A percentile compares a stretch with the other conserved stretches of the same genome.
Conservation (phyloP, 2,888 invertebrate genomes). For the Heliconius ismenius region DNA sequence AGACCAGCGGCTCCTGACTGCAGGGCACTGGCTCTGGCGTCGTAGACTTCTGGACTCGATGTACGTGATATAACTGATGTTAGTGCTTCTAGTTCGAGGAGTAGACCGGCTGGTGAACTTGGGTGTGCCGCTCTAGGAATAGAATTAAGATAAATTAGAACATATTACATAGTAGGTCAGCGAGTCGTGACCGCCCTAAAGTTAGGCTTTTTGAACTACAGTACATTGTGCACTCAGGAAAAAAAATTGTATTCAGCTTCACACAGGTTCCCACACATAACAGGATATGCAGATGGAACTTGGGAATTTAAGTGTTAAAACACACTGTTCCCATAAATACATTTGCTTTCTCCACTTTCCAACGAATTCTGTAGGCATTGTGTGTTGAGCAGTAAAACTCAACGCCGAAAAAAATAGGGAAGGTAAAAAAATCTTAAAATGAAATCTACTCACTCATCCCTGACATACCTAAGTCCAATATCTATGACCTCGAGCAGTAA, state of each 20-base stretch:
- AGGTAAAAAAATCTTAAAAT: too few relatives aligned
- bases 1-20: slow-evolving; percentile 81
- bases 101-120: slow-evolving; percentile 83
- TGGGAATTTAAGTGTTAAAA: background rate
- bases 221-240: background rate
- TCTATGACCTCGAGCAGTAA: too few relatives aligned
- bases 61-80: slow-evolving; percentile 89
- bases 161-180: too few relatives aligned
- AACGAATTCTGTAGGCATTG: background rate
- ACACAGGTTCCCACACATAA: background rate
- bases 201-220: background rate
- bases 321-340: background rate
- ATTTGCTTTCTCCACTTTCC: background rate
- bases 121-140: slow-evolving; percentile 75
- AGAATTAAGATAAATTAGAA: background rate
- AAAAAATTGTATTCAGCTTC: background rate
- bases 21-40: slow-evolving; percentile 63
- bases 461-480: too few relatives aligned
- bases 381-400: background rate
- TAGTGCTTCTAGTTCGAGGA: slow-evolving; percentile 88
- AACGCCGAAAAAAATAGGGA: background rate
- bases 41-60: slow-evolving; percentile 78
- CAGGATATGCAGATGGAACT: background rate
- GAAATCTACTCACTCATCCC: too few relatives aligned
- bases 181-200: too few relatives aligned